A percentile compares a stretch with the other conserved stretches of the same genome.
These are phyloP conservation scores for Triplophysa siluroides DNA, from an alignment of 2,113 vertebrate species.

Conservation along the genomic window DNA sequence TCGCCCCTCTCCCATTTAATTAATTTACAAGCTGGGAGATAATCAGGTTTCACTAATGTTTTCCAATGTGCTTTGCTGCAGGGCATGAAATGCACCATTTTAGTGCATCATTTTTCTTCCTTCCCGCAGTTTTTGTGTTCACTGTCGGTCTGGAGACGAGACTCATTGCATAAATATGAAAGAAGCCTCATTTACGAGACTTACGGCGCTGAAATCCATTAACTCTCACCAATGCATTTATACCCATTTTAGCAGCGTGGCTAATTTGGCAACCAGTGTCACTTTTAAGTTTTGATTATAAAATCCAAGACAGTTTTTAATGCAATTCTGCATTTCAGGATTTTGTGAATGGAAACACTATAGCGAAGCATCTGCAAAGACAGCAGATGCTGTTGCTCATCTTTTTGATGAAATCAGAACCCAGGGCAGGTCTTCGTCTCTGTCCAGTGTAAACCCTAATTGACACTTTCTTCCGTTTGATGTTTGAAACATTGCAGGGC, in stretches of 20 bases:
- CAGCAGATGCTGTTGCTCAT: background rate
- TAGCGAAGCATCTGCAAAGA: background rate
- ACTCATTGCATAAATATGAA: constrained; percentile 62
- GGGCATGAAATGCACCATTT: constrained; percentile 67
- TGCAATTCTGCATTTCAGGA: background rate
- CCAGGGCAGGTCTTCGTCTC: constrained; percentile 37
- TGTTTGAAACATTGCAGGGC: constrained; percentile 46
- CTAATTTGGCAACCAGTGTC: constrained; percentile 18
- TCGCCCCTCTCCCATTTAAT: constrained; percentile 65
- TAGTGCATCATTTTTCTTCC: constrained; percentile 55
- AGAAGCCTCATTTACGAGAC: constrained; percentile 13
- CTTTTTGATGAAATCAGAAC: constrained; percentile 7
- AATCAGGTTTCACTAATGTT: constrained; percentile 78
- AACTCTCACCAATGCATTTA: background rate
- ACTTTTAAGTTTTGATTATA: background rate
- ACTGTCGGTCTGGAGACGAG: constrained; percentile 34
- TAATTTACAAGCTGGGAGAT: constrained; percentile 75
- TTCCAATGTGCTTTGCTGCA: constrained; percentile 64
- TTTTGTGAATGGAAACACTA: constrained; percentile 9
- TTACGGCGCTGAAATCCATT: background rate
- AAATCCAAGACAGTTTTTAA: background rate
- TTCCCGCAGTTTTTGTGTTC: constrained; percentile 50
- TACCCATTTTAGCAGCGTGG: background rate
- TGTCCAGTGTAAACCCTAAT: constrained; percentile 57
- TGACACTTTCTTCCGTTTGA: constrained; percentile 51